Conservation (phyloP, 2,797 vertebrate species). For the Hyperoplus lanceolatus region DNA sequence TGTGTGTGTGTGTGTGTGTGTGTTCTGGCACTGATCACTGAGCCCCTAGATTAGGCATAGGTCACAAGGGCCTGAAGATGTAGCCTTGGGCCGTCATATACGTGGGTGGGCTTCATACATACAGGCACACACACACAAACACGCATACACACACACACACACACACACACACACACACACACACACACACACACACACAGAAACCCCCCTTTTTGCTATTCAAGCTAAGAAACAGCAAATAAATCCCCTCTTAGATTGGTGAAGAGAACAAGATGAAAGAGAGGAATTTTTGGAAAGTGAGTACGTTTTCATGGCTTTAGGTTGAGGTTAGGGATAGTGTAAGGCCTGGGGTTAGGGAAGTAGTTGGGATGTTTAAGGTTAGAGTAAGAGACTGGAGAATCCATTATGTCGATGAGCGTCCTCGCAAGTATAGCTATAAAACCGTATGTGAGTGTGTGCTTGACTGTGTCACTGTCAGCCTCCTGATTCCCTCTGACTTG, state of each 20-base stretch:
- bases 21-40: conserved; percentile 41
- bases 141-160: conserved; percentile 3
- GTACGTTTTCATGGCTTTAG: too few relatives aligned
- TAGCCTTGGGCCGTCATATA: conserved; percentile 54
- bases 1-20: conserved; percentile 37
- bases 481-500: conserved; percentile 63
- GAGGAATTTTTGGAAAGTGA: too few relatives aligned
- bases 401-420: too few relatives aligned
- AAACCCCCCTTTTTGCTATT: conserved; percentile 51
- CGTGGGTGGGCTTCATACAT: conserved; percentile 76
- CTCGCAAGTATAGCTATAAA: too few relatives aligned
- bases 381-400: too few relatives aligned
- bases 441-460: background rate
- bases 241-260: conserved; percentile 36
- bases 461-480: conserved; percentile 46
- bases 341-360: too few relatives aligned
- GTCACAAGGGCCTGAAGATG: conserved; percentile 65
- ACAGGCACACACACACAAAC: conserved; percentile 21
- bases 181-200: conserved; percentile 34
- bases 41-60: conserved; percentile 52
- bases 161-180: background rate
- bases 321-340: too few relatives aligned
- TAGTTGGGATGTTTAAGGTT: too few relatives aligned
- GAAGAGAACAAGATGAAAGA: conserved; percentile 19
- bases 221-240: conserved; percentile 57